Evolutionary conservation across 2,797 vertebrate species (phyloP), one percentile per base, ranked within the genome.

Genomic region (Intellagama lesueurii): DNA sequence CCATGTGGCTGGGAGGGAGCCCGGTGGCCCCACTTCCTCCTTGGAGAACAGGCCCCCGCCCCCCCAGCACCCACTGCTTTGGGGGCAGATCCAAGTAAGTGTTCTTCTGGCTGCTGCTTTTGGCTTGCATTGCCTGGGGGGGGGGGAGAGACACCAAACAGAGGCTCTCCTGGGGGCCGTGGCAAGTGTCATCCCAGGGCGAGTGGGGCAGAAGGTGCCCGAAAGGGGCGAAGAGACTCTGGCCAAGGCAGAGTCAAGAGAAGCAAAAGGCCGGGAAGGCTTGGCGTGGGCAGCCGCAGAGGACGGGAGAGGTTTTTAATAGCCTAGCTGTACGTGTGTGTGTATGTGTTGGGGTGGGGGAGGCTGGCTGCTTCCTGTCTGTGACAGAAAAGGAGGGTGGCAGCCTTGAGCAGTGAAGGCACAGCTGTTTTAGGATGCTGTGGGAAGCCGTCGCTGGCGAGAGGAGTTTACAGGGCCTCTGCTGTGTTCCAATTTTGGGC

Each of bases 41-140:
- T 19, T 91, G 0, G 97, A 97, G 88, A 88, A 78, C 87, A 90
- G 95, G 77, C 95, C 95, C 56, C 96, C 95, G n/a, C 40, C 92
- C 47, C 47, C 79, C 96, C 82, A 95, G 95, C n/a, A 95, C 96
- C 40, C 96, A 95, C 95, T 96, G 96, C 94, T 97, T 96, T 81
- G 96, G 97, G 30, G 95, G 96, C 91, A 94, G 96, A 56, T 94
- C 96, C 0, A 96, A 97, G 97, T 97, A 95, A 96, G 96, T 70
- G 1, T 8, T 22, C 60, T 22, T 64, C 60, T 0, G 52, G 52
- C 9, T 56, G 52, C 52, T 56, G 52, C 52, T 56, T 40, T 64
- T 9, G 60, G n/a, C 4, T 1, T 14, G 47, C 7, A 0, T 14
- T 17, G 69, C 26, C 7, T 19, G 32, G 4, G 35, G 14, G 47